Base-by-base conservation (phyloP, 2,113 vertebrate species). In the Centropristis striata region DNA sequence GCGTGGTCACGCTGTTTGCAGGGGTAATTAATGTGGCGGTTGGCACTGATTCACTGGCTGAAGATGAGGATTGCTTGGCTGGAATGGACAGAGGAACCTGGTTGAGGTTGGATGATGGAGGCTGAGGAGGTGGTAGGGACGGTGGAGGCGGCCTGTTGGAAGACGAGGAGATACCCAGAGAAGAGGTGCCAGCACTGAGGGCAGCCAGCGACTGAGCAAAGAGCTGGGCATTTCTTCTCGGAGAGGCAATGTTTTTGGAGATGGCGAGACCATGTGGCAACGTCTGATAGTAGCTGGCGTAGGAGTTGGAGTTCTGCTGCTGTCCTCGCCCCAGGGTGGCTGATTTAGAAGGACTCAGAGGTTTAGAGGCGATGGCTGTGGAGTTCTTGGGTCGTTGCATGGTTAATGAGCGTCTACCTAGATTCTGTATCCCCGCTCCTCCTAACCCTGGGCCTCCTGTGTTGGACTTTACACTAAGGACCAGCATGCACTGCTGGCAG, bases 401-500 rank as follows among this genome's bases (percentile, higher is more conserved):
- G 69, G 86, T 88, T 16, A 88, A 71, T 0, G 90, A 88, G 27
- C 88, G 88, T 50, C 94, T 87, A 13, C 93, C 88, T 37, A 94
- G 88, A 37, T 91, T 90, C 1, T 93, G 67, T 6, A 23, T 92
- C 16, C 78, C 88, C 23, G 18, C 58, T 5, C 50, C 84, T 55
- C 74, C 85, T 49, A 50, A 76, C 4, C 66, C 74, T 42, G 51
- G n/a, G 28, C 86, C 90, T 18, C 76, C 83, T 57, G 88, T 87
- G 28, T 76, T 92, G 53, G 84, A 90, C 92, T 98, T 98, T 76
- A 98, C 95, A 0, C 96, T 97, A 42, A 96, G 95, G 80, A 98
- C 97, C 83, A 98, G 93, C 89, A 97, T 94, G 87, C 97, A 98
- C 90, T 98, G 97, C 28, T 96, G 97, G 76, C 97, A 98, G 83